These are phyloP conservation scores for Scopus umbretta DNA, from an alignment of 2,113 vertebrate genomes.

Conservation along the genomic window DNA sequence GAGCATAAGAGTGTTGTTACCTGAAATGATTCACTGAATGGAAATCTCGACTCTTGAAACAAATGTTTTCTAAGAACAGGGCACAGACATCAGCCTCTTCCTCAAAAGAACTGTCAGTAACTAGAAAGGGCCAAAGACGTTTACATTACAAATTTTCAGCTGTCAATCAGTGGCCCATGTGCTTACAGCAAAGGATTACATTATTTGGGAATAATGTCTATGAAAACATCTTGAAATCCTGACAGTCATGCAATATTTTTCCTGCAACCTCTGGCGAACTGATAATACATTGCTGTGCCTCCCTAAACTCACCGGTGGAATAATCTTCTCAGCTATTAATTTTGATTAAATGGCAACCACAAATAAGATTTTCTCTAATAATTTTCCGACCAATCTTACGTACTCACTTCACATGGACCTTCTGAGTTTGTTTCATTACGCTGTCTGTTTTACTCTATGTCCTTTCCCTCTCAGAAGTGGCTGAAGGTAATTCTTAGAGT, in stretches of 20 bases:
- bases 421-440: not conserved
- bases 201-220: not conserved
- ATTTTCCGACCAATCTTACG: not conserved
- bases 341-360: not conserved
- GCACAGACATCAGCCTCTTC: not conserved
- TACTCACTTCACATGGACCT: not conserved
- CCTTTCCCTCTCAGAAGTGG: not conserved
- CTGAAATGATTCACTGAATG: conserved; percentile 19
- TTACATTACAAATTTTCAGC: not conserved
- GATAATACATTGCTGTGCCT: not conserved
- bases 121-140: not conserved
- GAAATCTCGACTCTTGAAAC: conserved; percentile 5
- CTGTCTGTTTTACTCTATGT: not conserved
- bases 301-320: not conserved
- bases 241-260: not conserved
- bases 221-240: not conserved
- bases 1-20: not conserved
- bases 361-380: not conserved
- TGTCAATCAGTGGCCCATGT: not conserved
- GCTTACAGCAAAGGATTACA: not conserved
- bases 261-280: not conserved
- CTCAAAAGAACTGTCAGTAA: not conserved
- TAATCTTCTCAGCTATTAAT: not conserved
- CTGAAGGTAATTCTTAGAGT: not conserved
- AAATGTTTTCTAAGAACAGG: conserved; percentile 3